These are phyloP conservation scores for Myxocyprinus asiaticus DNA, from an alignment of 2,113 vertebrate genomes.

Conservation along the genomic window DNA sequence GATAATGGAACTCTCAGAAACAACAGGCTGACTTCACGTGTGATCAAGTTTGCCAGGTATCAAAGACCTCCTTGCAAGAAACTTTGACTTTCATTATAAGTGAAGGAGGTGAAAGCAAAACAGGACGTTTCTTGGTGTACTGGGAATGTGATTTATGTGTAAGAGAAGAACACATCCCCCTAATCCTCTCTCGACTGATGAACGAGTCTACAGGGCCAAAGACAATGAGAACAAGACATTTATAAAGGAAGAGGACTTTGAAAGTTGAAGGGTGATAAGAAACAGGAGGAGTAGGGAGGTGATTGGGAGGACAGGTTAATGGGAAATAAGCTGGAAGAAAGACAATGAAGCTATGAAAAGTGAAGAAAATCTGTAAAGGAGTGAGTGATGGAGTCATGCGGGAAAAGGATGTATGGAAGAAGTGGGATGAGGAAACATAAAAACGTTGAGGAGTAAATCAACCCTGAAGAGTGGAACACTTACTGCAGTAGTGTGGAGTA, in stretches of 20 bases:
- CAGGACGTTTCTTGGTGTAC: constrained; percentile 60
- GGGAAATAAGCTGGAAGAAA: constrained; percentile 43
- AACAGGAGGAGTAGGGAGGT: constrained; percentile 49
- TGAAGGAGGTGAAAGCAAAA: constrained; percentile 46
- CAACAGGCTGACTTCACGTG: too few relatives aligned
- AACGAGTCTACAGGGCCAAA: constrained; percentile 45
- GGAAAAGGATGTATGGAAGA: background rate
- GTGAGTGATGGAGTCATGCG: constrained; percentile 47
- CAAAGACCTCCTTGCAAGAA: constrained; percentile 15
- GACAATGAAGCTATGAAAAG: constrained; percentile 58
- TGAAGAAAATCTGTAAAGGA: constrained; percentile 61
- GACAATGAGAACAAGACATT: constrained; percentile 48
- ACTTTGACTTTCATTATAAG: constrained; percentile 48
- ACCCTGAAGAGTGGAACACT: constrained; percentile 58
- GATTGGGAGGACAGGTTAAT: constrained; percentile 63
- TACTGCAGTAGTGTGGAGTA: too few relatives aligned
- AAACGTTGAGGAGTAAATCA: constrained; percentile 61
- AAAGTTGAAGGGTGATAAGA: constrained; percentile 14
- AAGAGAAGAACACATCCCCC: constrained; percentile 55
- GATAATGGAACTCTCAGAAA: too few relatives aligned
- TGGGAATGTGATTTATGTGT: constrained; percentile 64
- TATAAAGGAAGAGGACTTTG: constrained; percentile 44
- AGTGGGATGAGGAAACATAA: constrained; percentile 56
- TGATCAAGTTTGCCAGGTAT: background rate
- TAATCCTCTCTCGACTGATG: constrained; percentile 54